phyloP scores from a whole-genome alignment of 2,113 vertebrate species.

The Hylia prasina region DNA sequence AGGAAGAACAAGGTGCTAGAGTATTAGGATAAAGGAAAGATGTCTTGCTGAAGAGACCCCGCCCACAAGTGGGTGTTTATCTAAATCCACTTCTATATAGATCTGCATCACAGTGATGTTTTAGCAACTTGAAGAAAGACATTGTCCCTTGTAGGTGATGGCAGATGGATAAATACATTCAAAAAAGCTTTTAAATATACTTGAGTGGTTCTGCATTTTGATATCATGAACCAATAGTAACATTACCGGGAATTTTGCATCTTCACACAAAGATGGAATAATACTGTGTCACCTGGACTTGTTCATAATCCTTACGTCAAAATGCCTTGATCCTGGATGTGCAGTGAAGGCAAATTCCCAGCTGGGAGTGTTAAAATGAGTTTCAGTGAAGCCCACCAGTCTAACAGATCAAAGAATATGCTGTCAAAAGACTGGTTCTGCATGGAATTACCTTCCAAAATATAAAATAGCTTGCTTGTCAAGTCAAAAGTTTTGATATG shows the following conservation, averaged over 20 bases:
- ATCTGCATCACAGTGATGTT: not conserved
- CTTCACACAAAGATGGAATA: not conserved
- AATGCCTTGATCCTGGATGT: not conserved
- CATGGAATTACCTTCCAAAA: constrained; percentile 14
- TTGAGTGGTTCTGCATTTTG: not conserved
- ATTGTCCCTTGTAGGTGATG: not conserved
- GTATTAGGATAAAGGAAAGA: not conserved
- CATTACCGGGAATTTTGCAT: not conserved
- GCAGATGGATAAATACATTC: not conserved
- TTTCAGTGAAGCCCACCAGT: not conserved
- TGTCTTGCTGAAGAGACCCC: not conserved
- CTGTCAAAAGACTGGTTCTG: not conserved
- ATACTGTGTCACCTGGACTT: not conserved
- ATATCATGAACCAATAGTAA: not conserved
- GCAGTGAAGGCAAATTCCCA: not conserved
- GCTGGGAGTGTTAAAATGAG: not conserved
- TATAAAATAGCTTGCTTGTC: not conserved
- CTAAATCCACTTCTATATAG: not conserved
- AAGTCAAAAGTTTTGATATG: not conserved
- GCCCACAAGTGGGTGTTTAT: not conserved
- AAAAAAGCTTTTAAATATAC: not conserved
- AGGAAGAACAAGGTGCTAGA: not conserved
- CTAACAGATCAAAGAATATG: constrained; percentile 10
- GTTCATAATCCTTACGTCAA: not conserved
- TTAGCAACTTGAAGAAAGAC: not conserved